Evolutionary conservation across 2,797 vertebrate genomes (phyloP), one percentile per base, ranked within the genome.

Genomic region (Garrulus glandarius): DNA sequence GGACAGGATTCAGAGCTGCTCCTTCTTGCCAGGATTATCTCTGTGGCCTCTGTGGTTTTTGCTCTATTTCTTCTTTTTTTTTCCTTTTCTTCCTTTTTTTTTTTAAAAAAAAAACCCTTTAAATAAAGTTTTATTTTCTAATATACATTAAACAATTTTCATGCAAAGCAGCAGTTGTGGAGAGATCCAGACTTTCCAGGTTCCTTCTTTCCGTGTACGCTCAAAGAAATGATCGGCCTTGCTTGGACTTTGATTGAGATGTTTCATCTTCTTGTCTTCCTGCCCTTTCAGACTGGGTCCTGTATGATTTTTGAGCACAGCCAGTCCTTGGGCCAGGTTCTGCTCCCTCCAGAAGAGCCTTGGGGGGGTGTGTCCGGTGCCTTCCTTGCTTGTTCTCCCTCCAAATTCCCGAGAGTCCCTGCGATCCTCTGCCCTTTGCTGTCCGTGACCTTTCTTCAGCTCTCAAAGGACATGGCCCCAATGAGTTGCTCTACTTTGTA

Each of bases 401-500:
- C 94, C 30, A 41, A 50, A 91, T 81, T 49, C 72, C 93, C 82
- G 6, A 43, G 89, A 85, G 93, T 93, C 90, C 41, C 17, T 57
- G 95, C 61, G n/a, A 55, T 74, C 61, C 43, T 76, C 95, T 95
- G 97, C 94, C 96, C 93, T 97, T 95, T 87, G 93, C 93, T 11
- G 16, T 34, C 91, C 13, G 32, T 27, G 95, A 57, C 96, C 81
- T 41, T 92, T 96, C 94, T 98, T 99, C 99, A 99, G 98, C 99
- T 99, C 98, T 99, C 99, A 1, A 99, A 96, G 87, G 99, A 99
- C 99, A 99, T 99, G 96, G 99, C 99, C 27, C 97, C 97, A 63
- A 99, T 99, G 76, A 99, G 99, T 94, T 99, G 99, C 93, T 99
- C 99, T 96, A 99, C 99, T 97, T 99, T 99, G 98, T 99, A 99